Percentiles rank a stretch among this genome's conserved stretches.
Conservation (phyloP, 2,888 invertebrate genomes). For the Eueremaeus valkanovi region DNA sequence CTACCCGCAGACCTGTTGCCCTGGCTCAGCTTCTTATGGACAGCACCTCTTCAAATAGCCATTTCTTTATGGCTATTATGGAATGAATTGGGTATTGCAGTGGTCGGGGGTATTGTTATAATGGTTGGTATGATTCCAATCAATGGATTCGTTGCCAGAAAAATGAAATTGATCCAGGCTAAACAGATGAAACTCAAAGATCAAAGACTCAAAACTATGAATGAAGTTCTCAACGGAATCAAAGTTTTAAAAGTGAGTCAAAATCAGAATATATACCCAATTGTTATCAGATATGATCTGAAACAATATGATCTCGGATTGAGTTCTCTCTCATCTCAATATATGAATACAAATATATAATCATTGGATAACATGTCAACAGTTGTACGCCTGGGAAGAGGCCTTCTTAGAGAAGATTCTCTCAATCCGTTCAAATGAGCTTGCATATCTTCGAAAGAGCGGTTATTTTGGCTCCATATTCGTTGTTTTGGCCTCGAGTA, state of each 20-base stretch:
- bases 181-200: slow-evolving; percentile 82
- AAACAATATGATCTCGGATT: no score
- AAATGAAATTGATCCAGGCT: slow-evolving; percentile 60
- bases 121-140: slow-evolving; percentile 55
- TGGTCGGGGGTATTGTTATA: slow-evolving; percentile 56
- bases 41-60: slow-evolving; percentile 51
- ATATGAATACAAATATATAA: no score
- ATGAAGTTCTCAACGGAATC: slow-evolving; percentile 85
- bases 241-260: slow-evolving; percentile 87
- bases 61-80: slow-evolving; percentile 46
- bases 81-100: slow-evolving; percentile 48
- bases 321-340: no score
- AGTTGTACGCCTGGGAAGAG: slow-evolving; percentile 91
- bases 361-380: no score
- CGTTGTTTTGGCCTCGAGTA: no score
- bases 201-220: slow-evolving; percentile 85
- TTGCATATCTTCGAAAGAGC: no score
- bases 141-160: slow-evolving; percentile 50
- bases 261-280: no score
- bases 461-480: no score
- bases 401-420: slow-evolving; percentile 66
- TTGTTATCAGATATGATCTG: no score
- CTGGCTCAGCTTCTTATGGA: slow-evolving; percentile 52
- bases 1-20: slow-evolving; percentile 51
- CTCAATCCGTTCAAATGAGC: no score